Conservation (phyloP, 2,888 invertebrate genomes). For the Fragum whitleyi region DNA sequence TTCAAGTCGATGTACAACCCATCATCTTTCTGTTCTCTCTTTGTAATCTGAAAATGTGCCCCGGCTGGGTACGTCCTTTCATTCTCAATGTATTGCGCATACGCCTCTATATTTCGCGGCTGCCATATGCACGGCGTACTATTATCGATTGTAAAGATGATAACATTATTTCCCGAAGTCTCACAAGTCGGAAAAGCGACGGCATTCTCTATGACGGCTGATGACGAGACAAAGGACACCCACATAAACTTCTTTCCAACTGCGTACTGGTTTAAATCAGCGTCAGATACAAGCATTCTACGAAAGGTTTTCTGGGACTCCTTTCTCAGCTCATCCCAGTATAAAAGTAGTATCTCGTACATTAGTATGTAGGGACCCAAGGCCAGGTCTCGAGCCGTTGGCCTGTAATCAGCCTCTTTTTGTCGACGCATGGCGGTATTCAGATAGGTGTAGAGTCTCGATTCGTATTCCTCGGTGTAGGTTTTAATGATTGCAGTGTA, state of each 20-base stretch:
- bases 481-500: slow-evolving; percentile 47
- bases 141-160: slow-evolving; percentile 61
- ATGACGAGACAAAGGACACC: slow-evolving; percentile 64
- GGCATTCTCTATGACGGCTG: slow-evolving; percentile 41
- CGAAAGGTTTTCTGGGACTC: slow-evolving; percentile 56
- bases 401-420: slow-evolving; percentile 45
- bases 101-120: slow-evolving; percentile 61
- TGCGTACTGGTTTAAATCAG: slow-evolving; percentile 48
- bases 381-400: slow-evolving; percentile 62
- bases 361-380: slow-evolving; percentile 64
- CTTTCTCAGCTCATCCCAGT: slow-evolving; percentile 44
- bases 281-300: slow-evolving; percentile 45
- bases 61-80: slow-evolving; percentile 68
- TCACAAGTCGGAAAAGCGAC: slow-evolving; percentile 59
- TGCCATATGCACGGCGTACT: slow-evolving; percentile 41
- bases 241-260: slow-evolving; percentile 57
- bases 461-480: slow-evolving; percentile 58
- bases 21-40: neutral
- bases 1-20: neutral
- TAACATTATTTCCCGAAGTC: slow-evolving; percentile 26
- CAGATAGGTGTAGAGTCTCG: slow-evolving; percentile 52
- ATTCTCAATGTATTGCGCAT: slow-evolving; percentile 52
- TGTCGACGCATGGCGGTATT: slow-evolving; percentile 65
- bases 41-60: slow-evolving; percentile 48
- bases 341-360: slow-evolving; percentile 61